phyloP scores from a whole-genome alignment of 2,797 vertebrate species.

The Hemitrygon akajei region DNA sequence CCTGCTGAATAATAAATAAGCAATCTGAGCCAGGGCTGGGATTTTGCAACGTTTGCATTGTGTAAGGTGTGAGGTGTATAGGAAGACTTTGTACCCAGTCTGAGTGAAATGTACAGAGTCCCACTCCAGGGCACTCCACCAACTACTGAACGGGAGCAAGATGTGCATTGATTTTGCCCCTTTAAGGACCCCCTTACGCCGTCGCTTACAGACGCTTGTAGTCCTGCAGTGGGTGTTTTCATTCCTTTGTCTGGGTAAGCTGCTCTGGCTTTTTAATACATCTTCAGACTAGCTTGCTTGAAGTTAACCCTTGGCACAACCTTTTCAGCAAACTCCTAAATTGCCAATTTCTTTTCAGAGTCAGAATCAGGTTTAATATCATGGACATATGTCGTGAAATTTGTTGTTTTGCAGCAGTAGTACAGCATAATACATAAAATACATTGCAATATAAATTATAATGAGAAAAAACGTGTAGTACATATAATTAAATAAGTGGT shows the following conservation, averaged over 20 bases:
- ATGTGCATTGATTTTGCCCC: slow-evolving; percentile 83
- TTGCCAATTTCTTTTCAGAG: neutral
- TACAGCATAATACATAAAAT: too few species aligned
- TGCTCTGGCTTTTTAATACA: neutral
- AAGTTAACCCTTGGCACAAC: neutral
- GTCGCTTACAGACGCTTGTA: slow-evolving; percentile 72
- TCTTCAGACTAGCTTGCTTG: neutral
- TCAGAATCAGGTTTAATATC: too few species aligned
- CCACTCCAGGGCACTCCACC: neutral
- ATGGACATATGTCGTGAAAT: too few species aligned
- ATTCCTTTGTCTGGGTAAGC: slow-evolving; percentile 78
- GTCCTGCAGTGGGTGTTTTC: slow-evolving; percentile 78
- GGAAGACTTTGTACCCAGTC: neutral
- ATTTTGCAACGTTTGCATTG: neutral
- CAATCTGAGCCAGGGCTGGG: neutral
- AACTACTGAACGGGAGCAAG: slow-evolving; percentile 38
- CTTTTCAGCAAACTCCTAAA: neutral
- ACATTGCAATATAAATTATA: too few species aligned
- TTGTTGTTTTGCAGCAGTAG: too few species aligned
- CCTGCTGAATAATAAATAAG: neutral
- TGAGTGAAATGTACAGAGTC: neutral
- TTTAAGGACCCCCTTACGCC: slow-evolving; percentile 51
- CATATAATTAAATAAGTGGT: too few species aligned
- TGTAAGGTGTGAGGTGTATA: neutral
- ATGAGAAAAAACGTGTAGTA: too few species aligned